Percentiles rank a stretch among this genome's conserved stretches.
Conservation (phyloP, 2,888 invertebrate species). For the Spodoptera littoralis region DNA sequence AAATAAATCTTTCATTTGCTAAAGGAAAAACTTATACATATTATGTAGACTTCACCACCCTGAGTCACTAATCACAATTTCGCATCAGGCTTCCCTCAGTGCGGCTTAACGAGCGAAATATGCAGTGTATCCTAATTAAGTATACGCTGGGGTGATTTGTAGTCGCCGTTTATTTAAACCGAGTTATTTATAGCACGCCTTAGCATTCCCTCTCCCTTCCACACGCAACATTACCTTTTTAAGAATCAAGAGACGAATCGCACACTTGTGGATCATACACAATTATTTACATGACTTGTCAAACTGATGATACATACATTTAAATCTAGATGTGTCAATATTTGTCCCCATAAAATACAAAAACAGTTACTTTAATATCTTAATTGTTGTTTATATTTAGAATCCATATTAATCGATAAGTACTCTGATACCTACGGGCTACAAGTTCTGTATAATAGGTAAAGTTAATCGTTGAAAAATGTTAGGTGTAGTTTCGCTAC, state of each 20-base stretch:
- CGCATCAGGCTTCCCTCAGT: slow-evolving; percentile 29
- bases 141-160: slow-evolving; percentile 64
- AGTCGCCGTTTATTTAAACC: slow-evolving; percentile 61
- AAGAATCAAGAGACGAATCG: slow-evolving; percentile 38
- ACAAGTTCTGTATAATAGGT: too few species aligned
- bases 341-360: neutral
- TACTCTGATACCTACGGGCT: too few species aligned
- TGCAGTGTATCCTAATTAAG: slow-evolving; percentile 65
- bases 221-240: slow-evolving; percentile 52
- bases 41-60: slow-evolving; percentile 6
- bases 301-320: neutral
- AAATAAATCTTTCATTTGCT: too few species aligned
- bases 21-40: too few species aligned
- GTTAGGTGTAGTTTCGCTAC: slow-evolving; percentile 1
- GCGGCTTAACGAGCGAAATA: slow-evolving; percentile 55
- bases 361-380: too few species aligned
- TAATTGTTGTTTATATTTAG: too few species aligned
- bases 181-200: slow-evolving; percentile 67
- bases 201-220: slow-evolving; percentile 44
- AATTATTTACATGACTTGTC: slow-evolving; percentile 1
- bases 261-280: slow-evolving; percentile 29
- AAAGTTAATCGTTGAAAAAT: too few species aligned
- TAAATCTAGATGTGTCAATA: neutral
- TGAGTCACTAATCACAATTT: slow-evolving; percentile 39
- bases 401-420: too few species aligned